These are phyloP conservation scores for Camelus dromedarius DNA, from an alignment of 2,113 vertebrate genomes.

Conservation along the genomic window DNA sequence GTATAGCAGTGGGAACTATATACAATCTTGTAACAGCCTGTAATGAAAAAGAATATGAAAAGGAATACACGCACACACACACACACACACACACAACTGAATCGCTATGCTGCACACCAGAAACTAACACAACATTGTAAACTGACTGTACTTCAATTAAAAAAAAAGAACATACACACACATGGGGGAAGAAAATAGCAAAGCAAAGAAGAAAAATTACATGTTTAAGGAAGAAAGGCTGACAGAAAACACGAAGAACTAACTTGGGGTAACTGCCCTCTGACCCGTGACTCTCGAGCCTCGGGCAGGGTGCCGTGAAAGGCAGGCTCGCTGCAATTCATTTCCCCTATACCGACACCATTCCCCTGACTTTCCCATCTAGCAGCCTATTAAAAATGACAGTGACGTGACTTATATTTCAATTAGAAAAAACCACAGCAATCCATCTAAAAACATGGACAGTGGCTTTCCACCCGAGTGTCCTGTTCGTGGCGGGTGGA, in stretches of 20 bases:
- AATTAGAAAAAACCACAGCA: not conserved
- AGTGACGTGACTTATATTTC: not conserved
- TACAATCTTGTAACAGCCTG: too few species aligned
- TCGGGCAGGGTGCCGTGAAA: fast-evolving
- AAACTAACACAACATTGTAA: too few species aligned
- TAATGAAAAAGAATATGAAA: too few species aligned
- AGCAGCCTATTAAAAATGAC: not conserved
- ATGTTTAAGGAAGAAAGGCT: not conserved
- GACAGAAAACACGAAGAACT: not conserved
- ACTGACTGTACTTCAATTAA: too few species aligned
- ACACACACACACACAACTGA: too few species aligned
- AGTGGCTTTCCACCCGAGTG: not conserved
- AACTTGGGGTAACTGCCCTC: not conserved
- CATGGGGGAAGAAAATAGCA: not conserved
- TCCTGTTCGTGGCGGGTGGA: not conserved
- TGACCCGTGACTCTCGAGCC: not conserved
- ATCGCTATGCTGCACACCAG: too few species aligned
- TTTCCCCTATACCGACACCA: too few species aligned
- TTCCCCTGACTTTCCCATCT: not conserved
- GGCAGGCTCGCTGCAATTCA: not conserved
- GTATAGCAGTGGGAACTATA: too few species aligned
- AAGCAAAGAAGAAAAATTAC: not conserved
- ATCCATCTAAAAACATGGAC: not conserved
- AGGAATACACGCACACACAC: too few species aligned
- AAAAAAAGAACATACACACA: too few species aligned